A percentile compares a stretch with the other conserved stretches of the same genome.
Conservation (phyloP, 92 coral and sea anemone genomes). For the Galaxea fascicularis region DNA sequence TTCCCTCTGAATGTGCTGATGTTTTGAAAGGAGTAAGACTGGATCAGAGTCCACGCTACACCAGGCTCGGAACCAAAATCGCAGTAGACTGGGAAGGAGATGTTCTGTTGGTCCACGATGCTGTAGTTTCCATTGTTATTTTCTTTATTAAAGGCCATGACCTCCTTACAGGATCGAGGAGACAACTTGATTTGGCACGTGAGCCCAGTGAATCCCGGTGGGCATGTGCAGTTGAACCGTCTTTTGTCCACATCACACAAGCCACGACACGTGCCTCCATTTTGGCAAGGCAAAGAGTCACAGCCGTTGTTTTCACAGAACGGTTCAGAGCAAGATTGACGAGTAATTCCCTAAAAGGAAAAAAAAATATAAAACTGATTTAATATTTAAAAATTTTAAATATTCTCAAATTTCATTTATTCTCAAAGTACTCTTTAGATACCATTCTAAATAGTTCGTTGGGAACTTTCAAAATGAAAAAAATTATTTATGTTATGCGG, state of each 20-base stretch:
- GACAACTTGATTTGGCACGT: not conserved
- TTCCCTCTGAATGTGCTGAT: not conserved
- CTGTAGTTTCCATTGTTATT: slow-evolving; percentile 26
- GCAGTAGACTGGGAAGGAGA: slow-evolving; percentile 38
- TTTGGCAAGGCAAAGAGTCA: slow-evolving; percentile 13
- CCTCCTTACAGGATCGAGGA: slow-evolving; percentile 22
- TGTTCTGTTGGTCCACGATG: slow-evolving; percentile 21
- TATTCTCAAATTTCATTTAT: no score
- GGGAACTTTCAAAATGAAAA: no score
- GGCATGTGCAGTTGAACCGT: slow-evolving; percentile 33
- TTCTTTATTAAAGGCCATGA: not conserved
- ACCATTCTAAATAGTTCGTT: no score
- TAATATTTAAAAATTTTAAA: no score
- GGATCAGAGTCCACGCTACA: slow-evolving; percentile 62
- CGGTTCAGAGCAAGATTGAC: not conserved
- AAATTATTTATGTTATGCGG: no score
- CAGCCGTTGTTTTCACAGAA: slow-evolving; percentile 21
- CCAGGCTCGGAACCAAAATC: slow-evolving; percentile 55
- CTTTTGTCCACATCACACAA: slow-evolving; percentile 32
- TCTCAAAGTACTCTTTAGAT: no score
- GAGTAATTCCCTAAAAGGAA: not conserved
- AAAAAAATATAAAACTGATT: no score
- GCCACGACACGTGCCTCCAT: slow-evolving; percentile 24
- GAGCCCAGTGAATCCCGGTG: slow-evolving; percentile 16
- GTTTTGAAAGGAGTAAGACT: slow-evolving; percentile 17